Conservation (phyloP, 2,797 vertebrate genomes). For the Sarcophilus harrisii region DNA sequence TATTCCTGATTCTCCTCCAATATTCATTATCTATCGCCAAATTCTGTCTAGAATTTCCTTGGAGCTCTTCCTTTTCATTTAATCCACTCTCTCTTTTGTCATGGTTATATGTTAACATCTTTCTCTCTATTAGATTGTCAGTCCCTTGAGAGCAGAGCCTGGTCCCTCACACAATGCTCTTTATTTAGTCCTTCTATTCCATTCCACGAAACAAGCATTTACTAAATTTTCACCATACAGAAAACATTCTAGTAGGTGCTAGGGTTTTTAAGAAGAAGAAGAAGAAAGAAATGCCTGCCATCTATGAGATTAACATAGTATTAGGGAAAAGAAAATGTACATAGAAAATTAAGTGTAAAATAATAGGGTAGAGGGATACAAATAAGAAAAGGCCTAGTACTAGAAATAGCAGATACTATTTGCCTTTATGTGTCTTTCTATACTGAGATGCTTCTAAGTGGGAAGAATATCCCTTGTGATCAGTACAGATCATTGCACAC, state of each 20-base stretch:
- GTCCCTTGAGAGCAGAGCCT: neutral
- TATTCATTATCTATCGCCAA: slow-evolving; percentile 1
- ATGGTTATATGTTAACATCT: neutral
- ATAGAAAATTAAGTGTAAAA: neutral
- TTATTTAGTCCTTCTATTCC: neutral
- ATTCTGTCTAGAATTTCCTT: neutral
- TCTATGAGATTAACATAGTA: neutral
- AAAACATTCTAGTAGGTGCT: neutral
- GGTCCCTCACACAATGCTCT: neutral
- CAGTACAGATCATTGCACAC: neutral
- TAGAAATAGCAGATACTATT: neutral
- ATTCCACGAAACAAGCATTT: neutral
- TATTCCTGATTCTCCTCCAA: neutral
- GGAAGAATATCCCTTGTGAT: neutral
- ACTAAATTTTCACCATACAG: neutral
- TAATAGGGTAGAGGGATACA: neutral
- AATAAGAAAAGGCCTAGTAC: neutral
- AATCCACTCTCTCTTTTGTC: neutral
- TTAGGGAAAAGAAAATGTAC: neutral
- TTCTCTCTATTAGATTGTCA: neutral
- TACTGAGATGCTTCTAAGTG: neutral
- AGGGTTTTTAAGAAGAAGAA: neutral
- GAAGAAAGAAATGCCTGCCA: neutral
- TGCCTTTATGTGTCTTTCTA: neutral
- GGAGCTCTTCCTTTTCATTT: neutral